A percentile compares a stretch with the other conserved stretches of the same genome.
Evolutionary conservation across 2,797 vertebrate genomes (phyloP).

Genomic region (Labeo calbasu): DNA sequence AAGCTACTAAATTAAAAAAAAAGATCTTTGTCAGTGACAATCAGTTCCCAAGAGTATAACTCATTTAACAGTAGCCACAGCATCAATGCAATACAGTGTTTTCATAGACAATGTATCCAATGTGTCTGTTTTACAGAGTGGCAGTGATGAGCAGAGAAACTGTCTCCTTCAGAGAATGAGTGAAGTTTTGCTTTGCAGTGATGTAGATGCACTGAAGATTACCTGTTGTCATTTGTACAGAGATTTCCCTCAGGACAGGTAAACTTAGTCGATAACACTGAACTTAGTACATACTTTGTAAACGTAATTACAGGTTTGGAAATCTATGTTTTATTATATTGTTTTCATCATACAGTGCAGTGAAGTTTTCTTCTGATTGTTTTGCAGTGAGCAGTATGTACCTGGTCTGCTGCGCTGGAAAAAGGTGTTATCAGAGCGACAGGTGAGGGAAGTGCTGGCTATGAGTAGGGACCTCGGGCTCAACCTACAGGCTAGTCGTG

Average conservation of each 20-base stretch:
- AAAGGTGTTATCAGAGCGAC: conserved; percentile 18
- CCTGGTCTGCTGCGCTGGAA: conserved; percentile 66
- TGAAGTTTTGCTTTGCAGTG: conserved; percentile 56
- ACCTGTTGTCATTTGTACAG: background rate
- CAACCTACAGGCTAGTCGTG: background rate
- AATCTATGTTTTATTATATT: background rate
- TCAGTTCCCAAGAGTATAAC: too few relatives aligned
- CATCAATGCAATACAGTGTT: too few relatives aligned
- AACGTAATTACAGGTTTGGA: background rate
- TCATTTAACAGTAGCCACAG: too few relatives aligned
- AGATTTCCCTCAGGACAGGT: conserved; percentile 54
- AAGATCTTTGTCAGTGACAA: too few relatives aligned
- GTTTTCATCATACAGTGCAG: background rate
- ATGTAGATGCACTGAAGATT: conserved; percentile 47
- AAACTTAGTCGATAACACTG: conserved; percentile 14
- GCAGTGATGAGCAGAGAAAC: conserved; percentile 46
- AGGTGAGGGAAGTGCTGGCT: conserved; percentile 61
- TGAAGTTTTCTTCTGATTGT: conserved; percentile 15
- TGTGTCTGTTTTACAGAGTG: conserved; percentile 60
- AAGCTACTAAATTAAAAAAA: too few relatives aligned
- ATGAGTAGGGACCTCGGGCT: background rate
- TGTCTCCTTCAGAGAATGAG: conserved; percentile 50
- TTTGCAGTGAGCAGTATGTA: conserved; percentile 58
- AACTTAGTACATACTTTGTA: background rate
- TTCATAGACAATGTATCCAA: background rate